Conservation (phyloP, 2,888 invertebrate genomes). For the Polietes domitor region DNA sequence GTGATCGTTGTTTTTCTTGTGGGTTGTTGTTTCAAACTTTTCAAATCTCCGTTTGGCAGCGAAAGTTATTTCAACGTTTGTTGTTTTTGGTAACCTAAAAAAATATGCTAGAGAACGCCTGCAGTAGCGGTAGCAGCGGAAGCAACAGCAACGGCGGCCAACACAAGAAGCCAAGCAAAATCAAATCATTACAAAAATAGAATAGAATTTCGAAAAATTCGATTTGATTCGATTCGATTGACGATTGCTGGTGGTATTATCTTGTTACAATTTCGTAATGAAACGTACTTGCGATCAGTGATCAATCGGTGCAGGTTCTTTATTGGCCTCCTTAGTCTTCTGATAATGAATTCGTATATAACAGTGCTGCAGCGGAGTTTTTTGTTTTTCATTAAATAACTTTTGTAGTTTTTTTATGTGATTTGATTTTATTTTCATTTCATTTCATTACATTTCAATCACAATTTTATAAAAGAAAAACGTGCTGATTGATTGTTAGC, state of each 20-base stretch:
- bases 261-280: constrained; percentile 66
- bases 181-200: constrained; percentile 60
- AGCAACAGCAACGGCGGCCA: neutral
- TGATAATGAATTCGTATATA: constrained; percentile 29
- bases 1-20: no score
- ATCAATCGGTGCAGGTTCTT: constrained; percentile 55
- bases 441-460: neutral
- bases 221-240: constrained; percentile 43
- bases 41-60: neutral
- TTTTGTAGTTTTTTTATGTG: no score
- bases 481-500: neutral
- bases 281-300: constrained; percentile 51
- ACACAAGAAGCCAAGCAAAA: neutral
- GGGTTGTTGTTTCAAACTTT: constrained; percentile 50
- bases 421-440: neutral
- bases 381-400: constrained; percentile 1
- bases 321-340: neutral
- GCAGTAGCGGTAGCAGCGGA: constrained; percentile 19
- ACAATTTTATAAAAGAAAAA: neutral
- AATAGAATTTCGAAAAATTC: constrained; percentile 61
- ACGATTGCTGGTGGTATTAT: constrained; percentile 51
- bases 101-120: constrained; percentile 10
- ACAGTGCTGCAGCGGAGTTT: neutral
- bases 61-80: constrained; percentile 34
- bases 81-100: constrained; percentile 43